These are phyloP conservation scores for Hydropsyche tenuis DNA, from an alignment of 1,140 invertebrate genomes.

Conservation along the genomic window DNA sequence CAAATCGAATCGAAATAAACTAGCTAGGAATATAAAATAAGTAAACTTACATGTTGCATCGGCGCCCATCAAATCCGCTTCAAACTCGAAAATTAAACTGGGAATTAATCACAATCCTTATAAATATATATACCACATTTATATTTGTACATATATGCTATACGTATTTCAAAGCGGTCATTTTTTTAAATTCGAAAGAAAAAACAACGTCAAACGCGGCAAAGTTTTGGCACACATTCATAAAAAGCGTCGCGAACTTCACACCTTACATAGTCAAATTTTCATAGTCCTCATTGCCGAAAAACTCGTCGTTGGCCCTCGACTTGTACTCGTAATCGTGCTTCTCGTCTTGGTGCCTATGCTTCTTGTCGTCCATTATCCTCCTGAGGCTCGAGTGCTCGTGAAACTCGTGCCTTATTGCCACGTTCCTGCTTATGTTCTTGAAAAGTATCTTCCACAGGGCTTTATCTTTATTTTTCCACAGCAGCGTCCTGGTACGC, in stretches of 20 bases:
- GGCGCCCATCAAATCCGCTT: too few species aligned
- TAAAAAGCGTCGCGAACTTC: not conserved
- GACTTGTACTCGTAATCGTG: conserved; percentile 43
- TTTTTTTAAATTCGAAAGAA: not conserved
- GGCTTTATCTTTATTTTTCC: conserved; percentile 63
- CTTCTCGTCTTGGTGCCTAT: conserved; percentile 17
- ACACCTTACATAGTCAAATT: conserved; percentile 28
- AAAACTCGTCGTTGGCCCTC: conserved; percentile 37
- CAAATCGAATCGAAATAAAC: too few species aligned
- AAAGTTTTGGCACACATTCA: not conserved
- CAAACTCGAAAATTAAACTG: too few species aligned
- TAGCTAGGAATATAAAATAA: too few species aligned
- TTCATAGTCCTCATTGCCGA: conserved; percentile 43
- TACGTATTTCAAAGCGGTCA: not conserved
- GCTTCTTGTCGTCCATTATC: conserved; percentile 46
- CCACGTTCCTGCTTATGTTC: conserved; percentile 62
- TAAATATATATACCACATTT: not conserved
- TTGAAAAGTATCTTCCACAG: conserved; percentile 63
- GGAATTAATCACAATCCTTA: too few species aligned
- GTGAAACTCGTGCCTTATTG: conserved; percentile 61
- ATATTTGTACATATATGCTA: too few species aligned
- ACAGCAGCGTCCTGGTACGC: conserved; percentile 62
- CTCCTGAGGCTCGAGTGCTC: conserved; percentile 59
- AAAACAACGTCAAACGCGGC: not conserved
- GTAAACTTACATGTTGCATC: too few species aligned